Evolutionary conservation across 2,797 vertebrate genomes (phyloP).

Genomic region (Hydrophis major): DNA sequence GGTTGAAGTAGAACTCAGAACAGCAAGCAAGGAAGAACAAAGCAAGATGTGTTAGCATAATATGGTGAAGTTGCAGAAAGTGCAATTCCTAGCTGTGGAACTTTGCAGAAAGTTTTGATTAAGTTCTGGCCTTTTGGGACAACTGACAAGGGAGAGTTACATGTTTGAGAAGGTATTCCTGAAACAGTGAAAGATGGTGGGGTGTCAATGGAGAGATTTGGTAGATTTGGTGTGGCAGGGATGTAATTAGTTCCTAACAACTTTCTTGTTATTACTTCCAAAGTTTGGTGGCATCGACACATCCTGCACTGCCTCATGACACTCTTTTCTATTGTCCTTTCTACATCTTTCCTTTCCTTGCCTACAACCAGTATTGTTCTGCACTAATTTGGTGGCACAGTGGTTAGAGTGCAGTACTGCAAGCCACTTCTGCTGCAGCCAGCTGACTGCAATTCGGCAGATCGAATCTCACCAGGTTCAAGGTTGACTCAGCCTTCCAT

Average conservation of each 20-base stretch:
- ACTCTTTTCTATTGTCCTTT: not conserved
- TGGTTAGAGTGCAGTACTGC: too few relatives aligned
- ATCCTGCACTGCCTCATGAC: not conserved
- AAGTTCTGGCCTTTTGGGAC: constrained; percentile 7
- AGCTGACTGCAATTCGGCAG: too few relatives aligned
- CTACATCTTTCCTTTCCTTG: not conserved
- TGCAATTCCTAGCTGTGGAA: not conserved
- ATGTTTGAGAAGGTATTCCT: not conserved
- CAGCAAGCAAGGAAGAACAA: not conserved
- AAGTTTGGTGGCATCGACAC: not conserved
- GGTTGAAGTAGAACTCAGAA: not conserved
- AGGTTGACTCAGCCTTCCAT: too few relatives aligned
- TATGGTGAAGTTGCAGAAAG: not conserved
- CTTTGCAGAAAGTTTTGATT: not conserved
- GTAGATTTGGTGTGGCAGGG: not conserved
- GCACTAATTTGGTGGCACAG: too few relatives aligned
- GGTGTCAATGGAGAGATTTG: not conserved
- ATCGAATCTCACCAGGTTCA: too few relatives aligned
- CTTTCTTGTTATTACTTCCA: not conserved
- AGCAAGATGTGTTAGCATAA: not conserved
- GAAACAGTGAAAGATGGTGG: rapidly evolving
- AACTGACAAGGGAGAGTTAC: not conserved
- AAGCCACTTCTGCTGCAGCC: too few relatives aligned
- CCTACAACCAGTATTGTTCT: not conserved
- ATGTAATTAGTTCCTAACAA: not conserved